Base-by-base conservation (phyloP, 2,888 invertebrate genomes). In the Agonopterix alstromeriana region DNA sequence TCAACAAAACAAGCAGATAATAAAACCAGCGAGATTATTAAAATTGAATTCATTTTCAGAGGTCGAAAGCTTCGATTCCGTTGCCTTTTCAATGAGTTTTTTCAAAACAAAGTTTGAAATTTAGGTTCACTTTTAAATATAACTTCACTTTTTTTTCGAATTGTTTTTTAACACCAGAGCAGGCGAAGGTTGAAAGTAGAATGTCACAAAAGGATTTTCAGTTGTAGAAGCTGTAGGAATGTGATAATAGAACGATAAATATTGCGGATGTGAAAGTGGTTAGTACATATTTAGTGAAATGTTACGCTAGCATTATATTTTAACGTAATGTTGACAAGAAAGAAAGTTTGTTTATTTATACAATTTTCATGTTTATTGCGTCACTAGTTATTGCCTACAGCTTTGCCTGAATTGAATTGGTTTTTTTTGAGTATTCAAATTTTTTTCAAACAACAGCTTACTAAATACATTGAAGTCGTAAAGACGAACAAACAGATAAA, bases 181-280 rank as follows among this genome's bases (percentile, higher is more conserved):
- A 36, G 44, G 36, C 42, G 48, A 47, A 45, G 53, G 51, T 46
- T 8, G 11, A 17, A 45, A 47, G 2, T 12, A 42, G 48, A 57
- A 58, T 63, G 62, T 27, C 52, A 8, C 27, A 27, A 45, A 35
- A 11, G n/a, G n/a, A 12, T 11, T 50, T 42, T 12, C 48, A 47
- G 38, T 46, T 17, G 14, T 43, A 44, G 48, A 48, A 41, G 48
- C 53, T 46, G 48, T 45, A 43, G 44, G 10, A 43, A 54, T 36
- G 60, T 59, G 72, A 49, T 63, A 73, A 73, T 67, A 50, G 51
- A 49, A 52, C 54, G 66, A 53, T 63, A 65, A 66, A 51, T 57
- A 49, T 52, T 53, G 45, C 49, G 45, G 41, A 51, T 17, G 59
- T 50, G 66, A 66, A 65, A 67, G 66, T 57, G 49, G 52, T 53